phyloP scores from a whole-genome alignment of 2,797 vertebrate genomes.

The Labroides dimidiatus region DNA sequence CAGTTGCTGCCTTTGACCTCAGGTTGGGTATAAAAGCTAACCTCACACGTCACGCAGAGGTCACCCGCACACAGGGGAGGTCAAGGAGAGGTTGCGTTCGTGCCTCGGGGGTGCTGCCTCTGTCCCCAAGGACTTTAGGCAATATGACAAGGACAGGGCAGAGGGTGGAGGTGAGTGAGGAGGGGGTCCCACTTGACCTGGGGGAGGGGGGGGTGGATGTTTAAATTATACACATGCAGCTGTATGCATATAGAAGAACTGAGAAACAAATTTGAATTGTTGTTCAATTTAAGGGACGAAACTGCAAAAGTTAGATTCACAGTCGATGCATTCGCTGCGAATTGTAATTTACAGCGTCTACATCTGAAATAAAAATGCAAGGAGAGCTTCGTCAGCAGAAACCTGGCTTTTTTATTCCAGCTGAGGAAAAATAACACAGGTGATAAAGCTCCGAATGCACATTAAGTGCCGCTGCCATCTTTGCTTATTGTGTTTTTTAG shows the following conservation, averaged over 20 bases:
- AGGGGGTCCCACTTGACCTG: constrained; percentile 55
- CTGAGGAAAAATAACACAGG: too few relatives aligned
- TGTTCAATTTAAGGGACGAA: background rate
- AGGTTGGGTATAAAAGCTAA: constrained; percentile 64
- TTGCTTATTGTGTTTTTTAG: background rate
- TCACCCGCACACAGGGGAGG: constrained; percentile 67
- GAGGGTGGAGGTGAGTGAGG: background rate
- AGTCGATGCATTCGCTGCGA: background rate
- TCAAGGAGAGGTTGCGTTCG: constrained; percentile 73
- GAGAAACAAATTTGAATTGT: background rate
- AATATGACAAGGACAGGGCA: constrained; percentile 57
- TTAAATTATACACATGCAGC: constrained; percentile 51
- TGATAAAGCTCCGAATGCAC: too few relatives aligned
- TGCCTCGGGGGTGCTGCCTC: constrained; percentile 50
- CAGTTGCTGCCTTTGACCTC: constrained; percentile 74
- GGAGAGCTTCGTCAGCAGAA: too few relatives aligned
- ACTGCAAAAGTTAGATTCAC: constrained; percentile 22
- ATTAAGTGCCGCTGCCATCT: too few relatives aligned
- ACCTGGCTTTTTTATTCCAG: too few relatives aligned
- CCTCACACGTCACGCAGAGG: constrained; percentile 72
- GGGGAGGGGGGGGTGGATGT: constrained; percentile 33
- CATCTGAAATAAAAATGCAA: too few relatives aligned
- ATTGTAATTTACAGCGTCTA: constrained; percentile 22
- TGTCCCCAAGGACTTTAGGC: constrained; percentile 64
- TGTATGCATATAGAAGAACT: constrained; percentile 15